A percentile compares a stretch with the other conserved stretches of the same genome.
Evolutionary conservation across 37 sponge, comb jelly and placozoan species (phyloP).

Genomic region (Tethya wilhelma): DNA sequence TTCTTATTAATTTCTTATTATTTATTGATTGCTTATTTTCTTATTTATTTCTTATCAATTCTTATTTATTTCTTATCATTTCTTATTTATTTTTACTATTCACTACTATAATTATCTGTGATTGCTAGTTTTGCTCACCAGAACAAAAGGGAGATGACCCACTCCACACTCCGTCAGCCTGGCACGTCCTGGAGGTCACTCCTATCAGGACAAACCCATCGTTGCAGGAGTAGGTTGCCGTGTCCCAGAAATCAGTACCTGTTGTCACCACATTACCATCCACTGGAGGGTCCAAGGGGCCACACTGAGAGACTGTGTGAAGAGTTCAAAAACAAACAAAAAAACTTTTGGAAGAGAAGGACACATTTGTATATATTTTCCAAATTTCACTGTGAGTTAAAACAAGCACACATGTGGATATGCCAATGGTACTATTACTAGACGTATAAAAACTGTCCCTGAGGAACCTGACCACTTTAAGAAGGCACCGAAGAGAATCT

Average conservation of each 20-base stretch:
- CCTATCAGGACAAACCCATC: constrained; percentile 46
- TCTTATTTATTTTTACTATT: too few species aligned
- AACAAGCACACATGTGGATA: not conserved
- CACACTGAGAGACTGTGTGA: constrained; percentile 59
- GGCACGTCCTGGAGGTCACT: constrained; percentile 22
- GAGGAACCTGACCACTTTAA: too few species aligned
- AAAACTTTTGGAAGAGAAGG: constrained; percentile 1
- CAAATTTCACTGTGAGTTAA: not conserved
- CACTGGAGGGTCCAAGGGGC: constrained; percentile 19
- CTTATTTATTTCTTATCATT: too few species aligned
- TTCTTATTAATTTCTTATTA: too few species aligned
- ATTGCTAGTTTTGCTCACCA: too few species aligned
- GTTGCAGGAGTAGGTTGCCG: constrained; percentile 48
- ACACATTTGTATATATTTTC: too few species aligned
- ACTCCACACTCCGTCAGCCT: constrained; percentile 52
- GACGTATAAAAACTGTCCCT: too few species aligned
- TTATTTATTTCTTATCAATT: too few species aligned
- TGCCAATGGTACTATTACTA: too few species aligned
- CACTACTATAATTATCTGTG: too few species aligned
- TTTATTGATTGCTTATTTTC: too few species aligned
- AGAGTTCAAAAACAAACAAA: not conserved
- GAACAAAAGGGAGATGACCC: constrained; percentile 31
- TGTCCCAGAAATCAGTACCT: constrained; percentile 33
- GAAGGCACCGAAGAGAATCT: too few species aligned
- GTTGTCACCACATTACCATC: constrained; percentile 29